A percentile compares a stretch with the other conserved stretches of the same genome.
phyloP scores from a whole-genome alignment of 2,888 invertebrate genomes.

The Drosophila monieri region DNA sequence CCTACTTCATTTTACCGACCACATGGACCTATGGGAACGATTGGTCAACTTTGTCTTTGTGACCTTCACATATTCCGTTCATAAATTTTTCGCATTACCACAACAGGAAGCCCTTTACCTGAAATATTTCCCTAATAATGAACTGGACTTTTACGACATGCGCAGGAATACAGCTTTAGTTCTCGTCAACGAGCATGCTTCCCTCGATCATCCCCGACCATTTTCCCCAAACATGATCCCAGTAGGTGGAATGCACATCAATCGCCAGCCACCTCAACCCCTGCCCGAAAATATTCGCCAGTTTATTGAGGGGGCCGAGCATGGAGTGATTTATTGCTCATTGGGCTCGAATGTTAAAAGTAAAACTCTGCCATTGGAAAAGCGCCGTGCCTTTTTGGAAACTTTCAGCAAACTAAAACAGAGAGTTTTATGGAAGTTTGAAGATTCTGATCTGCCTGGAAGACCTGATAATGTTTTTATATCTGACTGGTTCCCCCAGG shows the following conservation, averaged over 20 bases:
- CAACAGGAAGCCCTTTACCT: conserved; percentile 72
- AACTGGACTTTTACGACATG: conserved; percentile 66
- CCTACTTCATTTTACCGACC: conserved; percentile 74
- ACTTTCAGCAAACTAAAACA: conserved; percentile 80
- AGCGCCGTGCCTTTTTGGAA: conserved; percentile 66
- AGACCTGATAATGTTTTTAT: conserved; percentile 82
- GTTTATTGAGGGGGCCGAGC: conserved; percentile 82
- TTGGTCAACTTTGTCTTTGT: conserved; percentile 76
- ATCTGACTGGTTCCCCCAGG: conserved; percentile 85
- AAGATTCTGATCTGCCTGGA: conserved; percentile 75
- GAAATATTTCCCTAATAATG: conserved; percentile 73
- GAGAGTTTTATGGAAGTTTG: conserved; percentile 84
- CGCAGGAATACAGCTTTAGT: conserved; percentile 77
- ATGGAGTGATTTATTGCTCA: conserved; percentile 85
- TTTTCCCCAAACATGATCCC: conserved; percentile 80
- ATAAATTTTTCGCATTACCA: conserved; percentile 74
- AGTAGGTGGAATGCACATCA: conserved; percentile 83
- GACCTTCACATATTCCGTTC: conserved; percentile 61
- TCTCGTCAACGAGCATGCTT: conserved; percentile 82
- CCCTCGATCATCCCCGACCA: conserved; percentile 80
- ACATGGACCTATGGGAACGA: conserved; percentile 82
- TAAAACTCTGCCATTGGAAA: conserved; percentile 68
- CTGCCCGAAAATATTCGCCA: conserved; percentile 81
- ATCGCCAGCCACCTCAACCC: conserved; percentile 66
- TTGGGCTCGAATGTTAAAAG: conserved; percentile 84